Base-by-base conservation (phyloP, 2,797 vertebrate genomes). In the Hippopotamyrus pictus region DNA sequence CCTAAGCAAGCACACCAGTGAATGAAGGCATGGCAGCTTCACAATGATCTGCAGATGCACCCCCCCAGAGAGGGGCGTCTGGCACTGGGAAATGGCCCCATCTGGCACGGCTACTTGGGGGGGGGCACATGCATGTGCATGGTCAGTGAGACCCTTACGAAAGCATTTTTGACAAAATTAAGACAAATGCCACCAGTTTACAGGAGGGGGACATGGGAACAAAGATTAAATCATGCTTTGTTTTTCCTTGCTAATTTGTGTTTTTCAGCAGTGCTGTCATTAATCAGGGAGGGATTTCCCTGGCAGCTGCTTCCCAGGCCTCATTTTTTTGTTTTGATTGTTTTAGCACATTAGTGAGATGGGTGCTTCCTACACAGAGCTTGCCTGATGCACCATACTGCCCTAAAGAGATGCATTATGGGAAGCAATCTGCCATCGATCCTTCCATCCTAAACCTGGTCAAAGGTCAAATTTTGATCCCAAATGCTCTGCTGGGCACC, bases 171-270 rank as follows among this genome's bases (percentile, higher is more conserved):
- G n/a, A 59, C n/a, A 69, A 69, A 69, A 69, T 33, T 69, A 69
- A 33, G 29, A 69, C 25, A 69, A 69, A 69, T 33, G 25, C 65
- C 44, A 79, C 3, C 1, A 37, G 53, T 25, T 22, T 9, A 25
- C 19, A 50, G 37, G 51, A 85, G 17, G 65, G 11, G 25, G 11
- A 65, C 83, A 83, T 12, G 19, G 7, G n/a, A 25, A 62, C n/a
- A 57, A 25, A 57, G 9, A 84, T 83, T 83, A 33, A 84, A 37
- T 89, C 44, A 84, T 19, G 25, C n/a, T 79, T 46, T 62, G 76
- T 89, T 89, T 89, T 54, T 82, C 5, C 29, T 59, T 84, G n/a
- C 53, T 59, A 37, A 69, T 69, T 69, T 69, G 29, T 69, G 3
- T 44, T 83, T 59, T 59, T 25, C 41, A 84, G 29, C n/a, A 44